phyloP scores from a whole-genome alignment of 2,888 invertebrate species.

The Thera obeliscata region DNA sequence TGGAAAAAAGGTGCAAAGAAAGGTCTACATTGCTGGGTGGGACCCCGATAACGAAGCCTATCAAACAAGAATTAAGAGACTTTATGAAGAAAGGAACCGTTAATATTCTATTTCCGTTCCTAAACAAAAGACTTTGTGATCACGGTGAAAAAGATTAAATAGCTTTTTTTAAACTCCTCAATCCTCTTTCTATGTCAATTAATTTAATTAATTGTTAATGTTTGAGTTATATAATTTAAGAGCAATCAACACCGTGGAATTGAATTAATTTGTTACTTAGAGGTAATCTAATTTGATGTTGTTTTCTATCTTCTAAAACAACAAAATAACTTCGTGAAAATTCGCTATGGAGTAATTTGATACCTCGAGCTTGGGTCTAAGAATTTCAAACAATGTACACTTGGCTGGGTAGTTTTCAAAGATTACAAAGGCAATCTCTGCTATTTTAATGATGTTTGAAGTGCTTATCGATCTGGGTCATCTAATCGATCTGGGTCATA shows the following conservation, averaged over 20 bases:
- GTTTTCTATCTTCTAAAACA: constrained; percentile 7
- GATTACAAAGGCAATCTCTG: neutral
- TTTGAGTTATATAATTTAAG: constrained; percentile 21
- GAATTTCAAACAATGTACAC: constrained; percentile 2
- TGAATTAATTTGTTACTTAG: constrained; percentile 26
- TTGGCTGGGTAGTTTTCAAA: neutral
- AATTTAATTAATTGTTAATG: constrained; percentile 40
- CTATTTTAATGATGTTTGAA: neutral
- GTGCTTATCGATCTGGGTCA: neutral
- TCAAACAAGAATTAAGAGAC: constrained; percentile 39
- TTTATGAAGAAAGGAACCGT: constrained; percentile 46
- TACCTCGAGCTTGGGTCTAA: neutral
- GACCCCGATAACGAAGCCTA: constrained; percentile 33
- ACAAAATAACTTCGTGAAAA: constrained; percentile 14
- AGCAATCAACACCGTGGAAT: constrained; percentile 13
- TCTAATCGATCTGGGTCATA: neutral
- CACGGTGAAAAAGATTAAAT: constrained; percentile 46
- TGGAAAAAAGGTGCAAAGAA: constrained; percentile 21
- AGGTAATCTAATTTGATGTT: constrained; percentile 10
- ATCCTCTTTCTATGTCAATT: constrained; percentile 31
- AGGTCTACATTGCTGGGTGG: constrained; percentile 6
- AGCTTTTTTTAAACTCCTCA: constrained; percentile 38
- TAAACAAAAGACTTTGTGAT: constrained; percentile 49
- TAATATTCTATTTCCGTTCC: constrained; percentile 55
- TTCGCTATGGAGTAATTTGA: constrained; percentile 16